A percentile compares a stretch with the other conserved stretches of the same genome.
Evolutionary conservation across 2,888 invertebrate genomes (phyloP).

Genomic region (Caenorhabditis doughertyi): DNA sequence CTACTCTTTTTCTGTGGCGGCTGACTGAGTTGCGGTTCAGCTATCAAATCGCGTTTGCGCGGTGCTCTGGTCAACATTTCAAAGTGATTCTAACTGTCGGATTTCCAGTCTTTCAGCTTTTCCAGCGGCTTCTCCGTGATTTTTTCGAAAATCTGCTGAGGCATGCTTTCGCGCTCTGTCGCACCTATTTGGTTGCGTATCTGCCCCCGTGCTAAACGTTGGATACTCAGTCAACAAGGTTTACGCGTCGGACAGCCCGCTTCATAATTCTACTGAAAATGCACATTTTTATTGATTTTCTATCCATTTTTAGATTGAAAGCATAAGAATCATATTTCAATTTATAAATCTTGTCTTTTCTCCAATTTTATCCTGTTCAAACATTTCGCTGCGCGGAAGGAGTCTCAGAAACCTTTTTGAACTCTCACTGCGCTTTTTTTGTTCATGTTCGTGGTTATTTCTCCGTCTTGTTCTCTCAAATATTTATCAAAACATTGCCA

Average conservation of each 20-base stretch:
- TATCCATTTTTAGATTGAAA: neutral
- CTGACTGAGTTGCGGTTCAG: neutral
- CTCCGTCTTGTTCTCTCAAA: neutral
- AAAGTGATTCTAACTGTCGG: neutral
- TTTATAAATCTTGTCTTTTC: neutral
- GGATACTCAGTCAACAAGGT: slow-evolving; percentile 49
- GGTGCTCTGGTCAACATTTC: slow-evolving; percentile 5
- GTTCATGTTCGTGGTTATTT: too few relatives aligned
- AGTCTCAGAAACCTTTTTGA: too few relatives aligned
- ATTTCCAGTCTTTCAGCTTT: neutral
- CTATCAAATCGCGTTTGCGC: slow-evolving; percentile 15
- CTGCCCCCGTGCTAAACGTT: slow-evolving; percentile 31
- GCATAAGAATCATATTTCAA: neutral
- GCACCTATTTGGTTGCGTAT: slow-evolving; percentile 56
- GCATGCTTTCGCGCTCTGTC: slow-evolving; percentile 43
- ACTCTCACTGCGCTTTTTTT: too few relatives aligned
- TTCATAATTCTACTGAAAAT: slow-evolving; percentile 27
- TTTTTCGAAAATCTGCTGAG: slow-evolving; percentile 21
- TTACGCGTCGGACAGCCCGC: slow-evolving; percentile 53
- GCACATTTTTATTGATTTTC: slow-evolving; percentile 46
- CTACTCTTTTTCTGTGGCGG: slow-evolving; percentile 28
- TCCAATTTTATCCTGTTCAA: neutral
- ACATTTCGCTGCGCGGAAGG: too few relatives aligned
- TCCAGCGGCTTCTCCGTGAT: neutral
- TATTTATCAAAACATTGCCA: neutral